Conservation (phyloP, 2,113 vertebrate genomes). For the Andinoacara biseriatus region DNA sequence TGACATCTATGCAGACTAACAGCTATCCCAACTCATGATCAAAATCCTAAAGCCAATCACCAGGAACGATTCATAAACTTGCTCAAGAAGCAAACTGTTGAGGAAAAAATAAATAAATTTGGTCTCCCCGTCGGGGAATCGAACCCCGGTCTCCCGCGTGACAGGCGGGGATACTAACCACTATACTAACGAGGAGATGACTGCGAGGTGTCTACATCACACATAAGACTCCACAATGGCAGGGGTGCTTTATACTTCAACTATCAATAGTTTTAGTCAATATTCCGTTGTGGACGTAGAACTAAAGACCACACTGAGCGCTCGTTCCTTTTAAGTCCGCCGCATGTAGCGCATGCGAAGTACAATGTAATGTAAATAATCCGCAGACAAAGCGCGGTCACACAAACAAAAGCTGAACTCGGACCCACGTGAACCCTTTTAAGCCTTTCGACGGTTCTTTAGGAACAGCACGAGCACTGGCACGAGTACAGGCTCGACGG, state of each 20-base stretch:
- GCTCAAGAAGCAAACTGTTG: not conserved
- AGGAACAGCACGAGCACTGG: too few species aligned
- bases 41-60: not conserved
- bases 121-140: slow-evolving; percentile 51
- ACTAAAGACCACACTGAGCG: not conserved
- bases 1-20: not conserved
- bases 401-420: not conserved
- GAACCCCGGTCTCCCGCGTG: slow-evolving; percentile 57
- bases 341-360: not conserved
- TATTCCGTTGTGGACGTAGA: not conserved
- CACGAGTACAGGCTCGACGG: too few species aligned
- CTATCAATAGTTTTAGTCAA: too few species aligned
- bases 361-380: not conserved
- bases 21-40: not conserved
- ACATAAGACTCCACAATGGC: not conserved
- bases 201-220: rapidly evolving
- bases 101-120: rapidly evolving
- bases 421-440: not conserved
- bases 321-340: not conserved
- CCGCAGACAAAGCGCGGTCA: not conserved
- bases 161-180: slow-evolving; percentile 63
- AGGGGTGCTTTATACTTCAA: rapidly evolving
- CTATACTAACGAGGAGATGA: slow-evolving; percentile 57
- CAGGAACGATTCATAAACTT: not conserved
- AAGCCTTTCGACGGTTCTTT: too few species aligned